Conservation (phyloP, 2,888 invertebrate species). For the Andricus curvator region DNA sequence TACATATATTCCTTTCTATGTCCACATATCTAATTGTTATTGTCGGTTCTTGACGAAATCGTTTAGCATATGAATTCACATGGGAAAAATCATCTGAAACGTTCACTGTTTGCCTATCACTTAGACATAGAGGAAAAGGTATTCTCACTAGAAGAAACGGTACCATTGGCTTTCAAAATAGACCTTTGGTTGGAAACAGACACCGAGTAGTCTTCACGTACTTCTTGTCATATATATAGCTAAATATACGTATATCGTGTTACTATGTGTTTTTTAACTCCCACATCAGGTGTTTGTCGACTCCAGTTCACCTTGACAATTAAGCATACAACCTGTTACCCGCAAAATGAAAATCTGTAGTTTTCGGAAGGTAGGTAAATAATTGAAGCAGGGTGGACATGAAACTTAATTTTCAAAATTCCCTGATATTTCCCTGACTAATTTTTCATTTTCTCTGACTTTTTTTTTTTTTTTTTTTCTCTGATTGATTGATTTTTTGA, state of each 20-base stretch:
- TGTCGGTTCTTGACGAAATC: no score
- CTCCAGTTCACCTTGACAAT: conserved; percentile 73
- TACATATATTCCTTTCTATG: no score
- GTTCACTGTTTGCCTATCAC: neutral
- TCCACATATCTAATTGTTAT: no score
- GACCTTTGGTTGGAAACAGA: neutral
- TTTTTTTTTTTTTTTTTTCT: no score
- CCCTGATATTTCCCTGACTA: no score
- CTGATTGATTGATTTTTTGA: no score
- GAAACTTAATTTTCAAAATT: no score
- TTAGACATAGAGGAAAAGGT: neutral
- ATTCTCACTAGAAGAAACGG: neutral
- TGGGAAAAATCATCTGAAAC: neutral
- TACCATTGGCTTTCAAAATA: neutral
- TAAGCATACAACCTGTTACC: conserved; percentile 62
- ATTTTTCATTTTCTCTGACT: no score
- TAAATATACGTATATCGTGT: conserved; percentile 55
- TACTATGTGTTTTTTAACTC: conserved; percentile 66
- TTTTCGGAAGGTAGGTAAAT: conserved; percentile 62
- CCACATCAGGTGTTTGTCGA: conserved; percentile 63
- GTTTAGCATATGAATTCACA: neutral
- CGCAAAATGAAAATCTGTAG: conserved; percentile 59
- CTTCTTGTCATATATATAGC: neutral
- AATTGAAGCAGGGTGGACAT: neutral
- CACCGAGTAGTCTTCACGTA: neutral